Evolutionary conservation across 2,113 vertebrate species (phyloP).

Genomic region (Halichoerus grypus): DNA sequence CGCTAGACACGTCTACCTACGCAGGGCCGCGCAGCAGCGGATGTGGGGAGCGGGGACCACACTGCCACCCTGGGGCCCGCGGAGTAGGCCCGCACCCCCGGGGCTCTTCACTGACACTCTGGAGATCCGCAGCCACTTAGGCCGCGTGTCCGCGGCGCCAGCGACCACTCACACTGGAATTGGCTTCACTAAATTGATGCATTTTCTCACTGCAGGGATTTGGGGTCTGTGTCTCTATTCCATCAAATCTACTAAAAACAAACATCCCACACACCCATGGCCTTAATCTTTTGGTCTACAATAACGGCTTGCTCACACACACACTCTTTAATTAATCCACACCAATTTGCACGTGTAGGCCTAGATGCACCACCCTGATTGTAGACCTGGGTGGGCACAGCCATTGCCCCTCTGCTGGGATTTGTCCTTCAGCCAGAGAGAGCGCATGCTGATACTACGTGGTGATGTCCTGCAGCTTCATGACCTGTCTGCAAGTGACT

Average conservation of each 20-base stretch:
- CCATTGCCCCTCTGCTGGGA: no score
- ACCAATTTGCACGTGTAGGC: background rate
- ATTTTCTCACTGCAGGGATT: conserved; percentile 36
- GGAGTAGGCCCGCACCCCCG: background rate
- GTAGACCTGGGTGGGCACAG: background rate
- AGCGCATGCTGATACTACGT: background rate
- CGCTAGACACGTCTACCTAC: conserved; percentile 55
- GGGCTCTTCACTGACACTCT: background rate
- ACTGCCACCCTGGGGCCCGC: background rate
- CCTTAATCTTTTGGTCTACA: background rate
- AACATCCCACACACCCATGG: background rate
- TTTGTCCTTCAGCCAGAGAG: background rate
- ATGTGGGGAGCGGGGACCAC: background rate
- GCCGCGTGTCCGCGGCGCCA: background rate
- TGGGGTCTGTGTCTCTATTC: background rate
- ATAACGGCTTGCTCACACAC: fast-evolving
- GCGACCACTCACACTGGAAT: background rate
- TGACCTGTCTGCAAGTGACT: background rate
- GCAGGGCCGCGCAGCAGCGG: background rate
- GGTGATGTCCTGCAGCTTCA: background rate
- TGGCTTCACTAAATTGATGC: conserved; percentile 17
- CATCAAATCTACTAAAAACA: background rate
- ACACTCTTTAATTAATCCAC: background rate
- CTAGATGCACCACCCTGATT: background rate
- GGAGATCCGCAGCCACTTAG: background rate